phyloP scores from a whole-genome alignment of 64 coral and sea anemone genomes.

The Hydrozoanthus tunicans region DNA sequence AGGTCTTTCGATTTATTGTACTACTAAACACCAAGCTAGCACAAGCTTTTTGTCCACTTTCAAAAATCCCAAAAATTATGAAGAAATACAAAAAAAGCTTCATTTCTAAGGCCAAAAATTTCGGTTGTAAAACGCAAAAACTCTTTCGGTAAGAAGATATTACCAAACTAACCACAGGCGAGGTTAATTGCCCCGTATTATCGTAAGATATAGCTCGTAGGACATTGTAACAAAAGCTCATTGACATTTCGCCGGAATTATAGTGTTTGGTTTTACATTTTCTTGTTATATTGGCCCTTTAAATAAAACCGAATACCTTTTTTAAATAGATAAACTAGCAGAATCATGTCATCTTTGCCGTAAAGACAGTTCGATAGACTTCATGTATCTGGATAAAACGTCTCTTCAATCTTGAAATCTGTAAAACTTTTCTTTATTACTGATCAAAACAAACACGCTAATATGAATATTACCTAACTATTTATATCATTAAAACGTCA shows the following conservation, averaged over 20 bases:
- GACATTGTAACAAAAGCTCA: background rate
- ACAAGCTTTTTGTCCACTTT: too few relatives aligned
- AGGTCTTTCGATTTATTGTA: background rate
- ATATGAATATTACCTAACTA: too few relatives aligned
- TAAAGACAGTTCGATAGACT: too few relatives aligned
- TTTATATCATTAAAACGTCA: too few relatives aligned
- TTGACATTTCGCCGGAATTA: background rate
- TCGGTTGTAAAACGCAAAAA: background rate
- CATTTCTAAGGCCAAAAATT: background rate
- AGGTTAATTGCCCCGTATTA: background rate
- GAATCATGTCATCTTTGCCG: too few relatives aligned
- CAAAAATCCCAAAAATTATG: background rate
- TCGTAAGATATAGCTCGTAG: background rate
- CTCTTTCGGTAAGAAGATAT: background rate
- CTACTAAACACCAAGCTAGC: background rate
- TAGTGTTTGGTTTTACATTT: background rate
- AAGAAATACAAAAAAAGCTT: background rate
- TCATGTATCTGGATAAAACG: too few relatives aligned
- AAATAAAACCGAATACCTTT: background rate
- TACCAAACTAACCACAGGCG: background rate
- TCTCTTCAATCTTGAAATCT: too few relatives aligned
- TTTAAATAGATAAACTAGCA: background rate
- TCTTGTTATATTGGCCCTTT: background rate
- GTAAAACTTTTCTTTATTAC: too few relatives aligned
- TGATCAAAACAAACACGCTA: too few relatives aligned